Evolutionary conservation across 1,140 invertebrate genomes (phyloP), one percentile per base, ranked within the genome.

Genomic region (Bombus sylvicola): DNA sequence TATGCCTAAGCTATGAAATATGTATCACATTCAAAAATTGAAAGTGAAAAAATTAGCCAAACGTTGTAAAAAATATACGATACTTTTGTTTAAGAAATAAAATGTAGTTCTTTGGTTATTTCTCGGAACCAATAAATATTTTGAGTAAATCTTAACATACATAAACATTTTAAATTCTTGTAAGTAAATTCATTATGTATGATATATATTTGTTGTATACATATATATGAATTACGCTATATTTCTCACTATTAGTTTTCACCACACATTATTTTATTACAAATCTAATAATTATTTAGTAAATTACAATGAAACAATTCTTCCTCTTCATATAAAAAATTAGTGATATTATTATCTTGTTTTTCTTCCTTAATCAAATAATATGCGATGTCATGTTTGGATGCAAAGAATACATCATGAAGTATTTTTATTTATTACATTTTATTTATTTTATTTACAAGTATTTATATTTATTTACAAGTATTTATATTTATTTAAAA

Each of bases 181-280:
- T 80, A 80, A 80, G 43, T 80, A 80, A 80, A 47, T 31, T 43
- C 9, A 31, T 37, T 12, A 2, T 80, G 8, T 25, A 43, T 9
- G 9, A 53, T 8, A 53, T 22, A 18, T 53, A 53, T 53, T 22
- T 22, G 47, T 53, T 53, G 0, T 22, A 53, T 8, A 53, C 6
- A 53, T 18, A 53, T 18, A 8, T 47, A 18, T 47, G 15, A 18
- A 47, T 47, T 18, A 47, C 15, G 15, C 15, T 18, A 47, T 47
- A 47, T 47, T 18, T 47, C 1, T 22, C 18, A 53, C 18, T 53
- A 53, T 53, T 53, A 53, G 47, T 22, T 53, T 53, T 22, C 18
- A 22, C 22, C 47, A 22, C 2, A 8, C 18, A 8, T 53, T 22
- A 53, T 2, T 53, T 53, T 53, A 22, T 53, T 22, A 53, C 18